Evolutionary conservation across 2,888 invertebrate genomes (phyloP).

Genomic region (Diaprepes abbreviatus): DNA sequence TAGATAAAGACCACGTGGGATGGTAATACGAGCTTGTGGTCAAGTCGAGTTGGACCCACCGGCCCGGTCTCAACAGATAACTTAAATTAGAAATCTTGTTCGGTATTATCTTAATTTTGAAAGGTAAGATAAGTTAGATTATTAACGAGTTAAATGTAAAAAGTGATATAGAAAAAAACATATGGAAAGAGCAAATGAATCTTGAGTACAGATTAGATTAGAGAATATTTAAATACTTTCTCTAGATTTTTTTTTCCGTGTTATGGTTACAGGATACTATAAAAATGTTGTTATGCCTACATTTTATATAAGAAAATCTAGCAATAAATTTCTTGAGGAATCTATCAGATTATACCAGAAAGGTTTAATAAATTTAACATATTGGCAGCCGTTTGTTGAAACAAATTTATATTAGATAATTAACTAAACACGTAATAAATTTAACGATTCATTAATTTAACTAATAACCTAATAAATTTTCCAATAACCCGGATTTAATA

Average conservation of each 20-base stretch:
- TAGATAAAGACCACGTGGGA: slow-evolving; percentile 60
- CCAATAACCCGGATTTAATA: no score
- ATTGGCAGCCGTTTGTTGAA: no score
- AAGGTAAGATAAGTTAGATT: slow-evolving; percentile 46
- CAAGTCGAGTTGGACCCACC: slow-evolving; percentile 41
- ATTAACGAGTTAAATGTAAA: slow-evolving; percentile 41
- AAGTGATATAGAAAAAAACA: slow-evolving; percentile 11
- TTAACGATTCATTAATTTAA: no score
- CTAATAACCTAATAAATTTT: no score
- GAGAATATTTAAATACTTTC: slow-evolving; percentile 12
- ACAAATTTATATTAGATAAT: no score
- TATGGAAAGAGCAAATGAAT: slow-evolving; percentile 21
- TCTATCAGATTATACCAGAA: no score
- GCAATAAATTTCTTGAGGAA: no score
- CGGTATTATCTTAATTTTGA: slow-evolving; percentile 47
- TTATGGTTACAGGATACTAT: neutral
- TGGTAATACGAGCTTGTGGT: slow-evolving; percentile 44
- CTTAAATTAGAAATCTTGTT: slow-evolving; percentile 50
- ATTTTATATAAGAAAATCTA: no score
- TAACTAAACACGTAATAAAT: no score
- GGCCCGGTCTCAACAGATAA: slow-evolving; percentile 42
- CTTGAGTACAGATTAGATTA: slow-evolving; percentile 16
- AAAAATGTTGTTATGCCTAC: no score
- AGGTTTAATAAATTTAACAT: no score
- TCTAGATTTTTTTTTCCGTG: neutral